Evolutionary conservation across 2,888 invertebrate species (phyloP), one percentile per base, ranked within the genome.

Genomic region (Steinernema hermaphroditum): DNA sequence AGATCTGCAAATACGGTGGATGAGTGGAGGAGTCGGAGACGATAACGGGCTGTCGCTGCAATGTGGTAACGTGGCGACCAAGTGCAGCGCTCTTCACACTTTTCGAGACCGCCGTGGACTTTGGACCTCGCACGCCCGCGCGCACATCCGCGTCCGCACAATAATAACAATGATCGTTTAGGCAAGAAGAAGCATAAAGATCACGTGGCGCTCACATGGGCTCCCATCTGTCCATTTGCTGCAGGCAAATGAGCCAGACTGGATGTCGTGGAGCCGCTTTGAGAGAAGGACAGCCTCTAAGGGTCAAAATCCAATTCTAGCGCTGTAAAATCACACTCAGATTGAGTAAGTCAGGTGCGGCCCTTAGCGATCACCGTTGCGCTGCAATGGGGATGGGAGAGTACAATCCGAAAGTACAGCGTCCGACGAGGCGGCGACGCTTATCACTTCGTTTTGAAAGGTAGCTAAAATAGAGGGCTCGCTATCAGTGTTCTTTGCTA

Each of bases 201-300:
- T 62, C 62, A 62, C 62, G 62, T 62, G 62, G 62, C 62, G 62
- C 16, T 24, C 62, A 62, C 62, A 62, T 62, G 62, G 27, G 27
- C 6, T 4, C 6, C 46, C 46, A 46, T 6, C 46, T 46, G 46
- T 19, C 46, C 16, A 19, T n/a, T 46, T 4, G 46, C 46, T 12
- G 37, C 37, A 12, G 37, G 37, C 6, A 37, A n/a, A 37, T 4
- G 37, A 37, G 37, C 37, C 37, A n/a, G n/a, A n/a, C n/a, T n/a
- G n/a, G n/a, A n/a, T n/a, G n/a, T n/a, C n/a, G n/a, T n/a, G n/a
- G n/a, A n/a, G n/a, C n/a, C n/a, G n/a, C n/a, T n/a, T n/a, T n/a
- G n/a, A n/a, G n/a, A n/a, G n/a, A n/a, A n/a, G n/a, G n/a, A n/a
- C n/a, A n/a, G n/a, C n/a, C n/a, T n/a, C n/a, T n/a, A n/a, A n/a